phyloP scores from a whole-genome alignment of 2,113 vertebrate genomes.

The Gorsachius goisagi region DNA sequence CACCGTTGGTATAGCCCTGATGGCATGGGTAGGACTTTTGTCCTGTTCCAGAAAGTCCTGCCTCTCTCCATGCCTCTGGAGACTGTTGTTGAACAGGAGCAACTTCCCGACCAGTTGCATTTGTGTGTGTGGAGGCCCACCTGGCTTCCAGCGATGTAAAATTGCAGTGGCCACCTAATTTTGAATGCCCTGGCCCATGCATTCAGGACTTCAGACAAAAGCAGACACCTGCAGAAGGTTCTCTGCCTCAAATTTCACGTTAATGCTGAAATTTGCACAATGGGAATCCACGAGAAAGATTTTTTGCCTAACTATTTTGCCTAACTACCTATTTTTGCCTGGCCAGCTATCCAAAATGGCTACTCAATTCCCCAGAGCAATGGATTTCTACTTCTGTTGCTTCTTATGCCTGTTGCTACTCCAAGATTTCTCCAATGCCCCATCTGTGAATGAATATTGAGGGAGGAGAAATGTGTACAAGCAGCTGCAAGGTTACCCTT shows the following conservation, averaged over 20 bases:
- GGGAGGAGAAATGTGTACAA: background rate
- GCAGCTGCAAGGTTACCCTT: background rate
- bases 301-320: background rate
- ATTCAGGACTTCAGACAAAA: background rate
- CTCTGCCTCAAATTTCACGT: background rate
- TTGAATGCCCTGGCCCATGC: background rate
- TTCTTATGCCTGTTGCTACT: background rate
- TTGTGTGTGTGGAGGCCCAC: background rate
- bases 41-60: background rate
- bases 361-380: background rate
- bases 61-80: background rate
- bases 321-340: background rate
- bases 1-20: fast-evolving
- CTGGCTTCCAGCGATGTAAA: fast-evolving
- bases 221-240: background rate
- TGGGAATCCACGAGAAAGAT: background rate
- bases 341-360: background rate
- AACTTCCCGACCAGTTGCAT: fast-evolving
- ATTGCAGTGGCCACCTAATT: background rate
- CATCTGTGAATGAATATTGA: background rate
- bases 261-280: background rate
- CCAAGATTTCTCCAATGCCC: background rate
- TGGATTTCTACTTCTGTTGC: background rate
- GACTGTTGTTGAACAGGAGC: fast-evolving
- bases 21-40: fast-evolving